Evolutionary conservation across 2,888 invertebrate genomes (phyloP), one percentile per base, ranked within the genome.

Genomic region (Cantharis lateralis): DNA sequence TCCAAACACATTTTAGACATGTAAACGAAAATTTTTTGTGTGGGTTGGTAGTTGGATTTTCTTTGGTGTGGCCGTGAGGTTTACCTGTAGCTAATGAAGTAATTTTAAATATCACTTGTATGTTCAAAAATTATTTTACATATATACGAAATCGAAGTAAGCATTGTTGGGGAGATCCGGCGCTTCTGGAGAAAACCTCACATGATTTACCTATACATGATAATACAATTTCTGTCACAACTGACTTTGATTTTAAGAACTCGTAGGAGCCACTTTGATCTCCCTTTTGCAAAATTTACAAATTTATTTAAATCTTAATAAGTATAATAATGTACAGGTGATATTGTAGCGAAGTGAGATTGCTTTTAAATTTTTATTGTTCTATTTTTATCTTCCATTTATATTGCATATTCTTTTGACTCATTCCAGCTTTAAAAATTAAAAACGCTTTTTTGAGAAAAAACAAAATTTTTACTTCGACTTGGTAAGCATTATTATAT

Each of bases 211-310:
- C 77, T 78, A 76, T 74, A 75, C 74, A 77, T 76, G 70, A 79
- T 73, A 80, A 79, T 74, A 78, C 74, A 74, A 66, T 71, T 71
- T 75, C 71, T 77, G 71, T 75, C 70, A 78, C 75, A 76, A 77
- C 72, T 75, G 75, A 68, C 75, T 74, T 79, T 79, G 78, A 80
- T 79, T 80, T 79, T 62, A 68, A 71, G 75, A 70, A 78, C 82
- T 81, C 76, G 79, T 79, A 79, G 81, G 75, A 75, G 81, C 74
- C 76, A 78, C 81, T 80, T 74, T 75, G 81, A 78, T 81, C 80
- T 79, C 78, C 79, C 75, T 81, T 81, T 81, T 81, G 32, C 48
- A 7, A 48, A 48, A 48, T n/a, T 32, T 4, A 32, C 13, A n/a
- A 48, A 48, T 5, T 48, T 7, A 7, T 48, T 48, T 48, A 13